Evolutionary conservation across 1,140 invertebrate species (phyloP).

Genomic region (Brachionus rotundiformis): DNA sequence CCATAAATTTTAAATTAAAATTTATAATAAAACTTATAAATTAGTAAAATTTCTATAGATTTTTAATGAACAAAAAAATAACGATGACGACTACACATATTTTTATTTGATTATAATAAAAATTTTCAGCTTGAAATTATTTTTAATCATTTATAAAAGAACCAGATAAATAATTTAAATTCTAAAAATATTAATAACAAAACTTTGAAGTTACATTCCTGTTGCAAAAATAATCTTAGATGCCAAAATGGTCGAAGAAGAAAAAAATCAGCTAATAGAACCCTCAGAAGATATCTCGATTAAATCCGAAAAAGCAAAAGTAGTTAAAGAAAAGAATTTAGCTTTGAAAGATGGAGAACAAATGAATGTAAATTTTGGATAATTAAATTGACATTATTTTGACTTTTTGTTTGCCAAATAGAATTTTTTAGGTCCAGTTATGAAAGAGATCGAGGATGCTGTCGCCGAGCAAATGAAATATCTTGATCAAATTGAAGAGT

Average conservation of each 20-base stretch:
- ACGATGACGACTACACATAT: slow-evolving; percentile 38
- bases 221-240: neutral
- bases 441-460: slow-evolving; percentile 10
- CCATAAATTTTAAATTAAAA: neutral
- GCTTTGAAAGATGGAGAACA: neutral
- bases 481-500: slow-evolving; percentile 30
- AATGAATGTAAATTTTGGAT: slow-evolving; percentile 31
- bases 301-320: neutral
- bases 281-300: neutral
- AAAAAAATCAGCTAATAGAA: neutral
- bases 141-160: neutral
- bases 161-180: neutral
- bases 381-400: neutral
- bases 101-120: slow-evolving; percentile 40
- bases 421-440: slow-evolving; percentile 43
- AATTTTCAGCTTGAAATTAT: neutral
- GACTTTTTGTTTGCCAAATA: neutral
- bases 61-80: slow-evolving; percentile 21
- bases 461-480: slow-evolving; percentile 22
- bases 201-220: neutral
- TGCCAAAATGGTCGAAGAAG: neutral
- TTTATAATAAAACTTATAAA: neutral
- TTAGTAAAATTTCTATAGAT: neutral
- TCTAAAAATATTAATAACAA: neutral
- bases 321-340: neutral